phyloP scores from a whole-genome alignment of 1,140 invertebrate genomes.

The Paramacrobiotus metropolitanus region DNA sequence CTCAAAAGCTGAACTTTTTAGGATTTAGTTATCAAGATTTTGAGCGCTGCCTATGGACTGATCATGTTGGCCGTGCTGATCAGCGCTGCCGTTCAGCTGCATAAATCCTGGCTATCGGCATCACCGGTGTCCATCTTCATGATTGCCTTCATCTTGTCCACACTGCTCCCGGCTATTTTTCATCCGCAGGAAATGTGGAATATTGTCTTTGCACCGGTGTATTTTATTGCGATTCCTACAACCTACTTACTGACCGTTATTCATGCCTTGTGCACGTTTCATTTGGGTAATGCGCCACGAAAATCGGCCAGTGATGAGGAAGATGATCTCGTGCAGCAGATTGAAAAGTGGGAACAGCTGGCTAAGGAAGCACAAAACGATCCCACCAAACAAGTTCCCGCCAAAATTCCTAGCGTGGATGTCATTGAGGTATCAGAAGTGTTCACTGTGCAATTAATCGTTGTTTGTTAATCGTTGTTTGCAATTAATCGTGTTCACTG shows the following conservation, averaged over 20 bases:
- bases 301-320: not conserved
- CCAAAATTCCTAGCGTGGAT: no score
- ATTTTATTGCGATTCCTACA: not conserved
- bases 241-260: slow-evolving; percentile 1
- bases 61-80: slow-evolving; percentile 80
- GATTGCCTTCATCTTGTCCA: slow-evolving; percentile 1
- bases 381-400: not conserved
- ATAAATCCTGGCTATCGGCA: not conserved
- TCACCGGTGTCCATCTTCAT: slow-evolving; percentile 3
- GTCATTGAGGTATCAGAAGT: no score
- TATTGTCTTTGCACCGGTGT: not conserved
- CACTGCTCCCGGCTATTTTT: not conserved
- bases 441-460: no score
- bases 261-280: not conserved
- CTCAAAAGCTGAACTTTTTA: no score
- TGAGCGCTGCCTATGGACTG: slow-evolving; percentile 53
- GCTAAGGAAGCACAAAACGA: not conserved
- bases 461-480: no score
- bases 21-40: slow-evolving; percentile 39
- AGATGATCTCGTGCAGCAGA: not conserved
- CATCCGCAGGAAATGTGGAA: slow-evolving; percentile 5
- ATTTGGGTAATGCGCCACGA: not conserved
- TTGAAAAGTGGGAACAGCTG: not conserved
- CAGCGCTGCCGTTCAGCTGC: slow-evolving; percentile 30
- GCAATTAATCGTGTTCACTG: no score